phyloP scores from a whole-genome alignment of 2,113 vertebrate species.

The Cyanoramphus novaezelandiae region DNA sequence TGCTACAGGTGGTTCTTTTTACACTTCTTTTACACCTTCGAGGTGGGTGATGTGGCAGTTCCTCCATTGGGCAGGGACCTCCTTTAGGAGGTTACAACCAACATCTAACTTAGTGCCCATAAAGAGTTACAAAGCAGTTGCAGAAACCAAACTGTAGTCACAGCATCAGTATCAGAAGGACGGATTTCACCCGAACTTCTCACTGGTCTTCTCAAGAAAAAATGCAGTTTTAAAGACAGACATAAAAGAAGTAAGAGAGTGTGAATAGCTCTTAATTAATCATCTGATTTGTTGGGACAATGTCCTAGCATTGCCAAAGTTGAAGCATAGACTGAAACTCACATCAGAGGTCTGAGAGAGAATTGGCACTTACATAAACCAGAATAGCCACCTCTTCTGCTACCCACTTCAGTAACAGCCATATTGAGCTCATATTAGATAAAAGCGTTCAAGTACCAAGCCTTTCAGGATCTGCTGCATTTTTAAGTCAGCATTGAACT shows the following conservation, averaged over 20 bases:
- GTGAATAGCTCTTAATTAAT: background rate
- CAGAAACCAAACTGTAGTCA: background rate
- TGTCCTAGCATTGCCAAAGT: background rate
- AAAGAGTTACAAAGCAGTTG: background rate
- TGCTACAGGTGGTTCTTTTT: background rate
- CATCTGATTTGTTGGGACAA: background rate
- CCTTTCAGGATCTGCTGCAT: background rate
- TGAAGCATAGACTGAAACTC: background rate
- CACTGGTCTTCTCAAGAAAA: background rate
- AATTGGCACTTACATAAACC: background rate
- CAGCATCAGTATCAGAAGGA: background rate
- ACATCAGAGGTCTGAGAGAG: background rate
- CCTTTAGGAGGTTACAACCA: background rate
- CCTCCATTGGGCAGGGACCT: background rate
- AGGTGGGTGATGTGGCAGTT: background rate
- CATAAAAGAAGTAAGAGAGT: background rate
- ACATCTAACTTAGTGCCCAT: background rate
- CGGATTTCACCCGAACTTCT: background rate
- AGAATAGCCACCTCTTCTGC: background rate
- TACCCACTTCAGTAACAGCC: background rate
- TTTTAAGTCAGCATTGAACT: background rate
- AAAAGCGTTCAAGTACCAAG: background rate
- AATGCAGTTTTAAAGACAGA: fast-evolving
- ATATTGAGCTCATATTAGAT: background rate
- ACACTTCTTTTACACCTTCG: background rate